phyloP scores from a whole-genome alignment of 2,113 vertebrate species.

The Barnardius zonarius region DNA sequence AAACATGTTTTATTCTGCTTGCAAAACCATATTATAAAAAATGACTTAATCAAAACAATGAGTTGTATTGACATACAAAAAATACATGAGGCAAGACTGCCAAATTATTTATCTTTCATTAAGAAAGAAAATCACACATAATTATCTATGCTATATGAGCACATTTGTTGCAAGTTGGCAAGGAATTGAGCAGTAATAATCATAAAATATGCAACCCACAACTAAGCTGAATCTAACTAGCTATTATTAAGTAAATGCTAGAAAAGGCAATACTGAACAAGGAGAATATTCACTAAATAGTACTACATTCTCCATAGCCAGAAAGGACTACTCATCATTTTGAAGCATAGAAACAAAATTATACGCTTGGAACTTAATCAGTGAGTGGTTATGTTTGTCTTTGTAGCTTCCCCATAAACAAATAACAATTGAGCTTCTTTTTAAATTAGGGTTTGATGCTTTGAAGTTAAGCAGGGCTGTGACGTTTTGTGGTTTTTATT shows the following conservation, averaged over 20 bases:
- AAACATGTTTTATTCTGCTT: constrained; percentile 6
- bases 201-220: constrained; percentile 40
- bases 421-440: background rate
- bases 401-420: constrained; percentile 25
- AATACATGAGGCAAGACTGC: constrained; percentile 37
- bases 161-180: constrained; percentile 54
- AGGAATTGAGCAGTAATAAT: constrained; percentile 41
- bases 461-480: constrained; percentile 15
- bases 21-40: background rate
- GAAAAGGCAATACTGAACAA: constrained; percentile 7
- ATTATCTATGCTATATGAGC: constrained; percentile 67
- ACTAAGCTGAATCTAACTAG: constrained; percentile 47
- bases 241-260: constrained; percentile 40
- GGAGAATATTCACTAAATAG: background rate
- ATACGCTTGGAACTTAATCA: constrained; percentile 11
- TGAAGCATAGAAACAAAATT: constrained; percentile 11
- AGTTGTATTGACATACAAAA: constrained; percentile 57
- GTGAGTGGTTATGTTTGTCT: background rate
- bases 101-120: constrained; percentile 74
- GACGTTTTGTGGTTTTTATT: constrained; percentile 16
- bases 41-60: constrained; percentile 39
- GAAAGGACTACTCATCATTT: background rate
- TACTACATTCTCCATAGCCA: background rate
- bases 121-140: constrained; percentile 67
- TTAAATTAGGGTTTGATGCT: background rate